phyloP scores from a whole-genome alignment of 2,113 vertebrate genomes.

The Paraplagusia blochii region DNA sequence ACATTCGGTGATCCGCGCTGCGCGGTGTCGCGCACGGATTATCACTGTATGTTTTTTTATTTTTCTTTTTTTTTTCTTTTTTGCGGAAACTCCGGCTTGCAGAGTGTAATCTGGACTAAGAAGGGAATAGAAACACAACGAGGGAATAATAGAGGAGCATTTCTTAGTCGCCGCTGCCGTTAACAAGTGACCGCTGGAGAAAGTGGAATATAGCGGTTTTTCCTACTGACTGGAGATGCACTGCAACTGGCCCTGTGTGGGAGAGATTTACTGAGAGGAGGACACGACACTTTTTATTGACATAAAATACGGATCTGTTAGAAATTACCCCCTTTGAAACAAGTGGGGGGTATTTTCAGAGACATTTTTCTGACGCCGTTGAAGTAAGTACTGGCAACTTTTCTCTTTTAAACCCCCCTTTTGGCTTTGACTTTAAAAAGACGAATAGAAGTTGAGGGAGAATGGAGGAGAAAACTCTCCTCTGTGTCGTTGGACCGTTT shows the following conservation, averaged over 20 bases:
- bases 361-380: constrained; percentile 17
- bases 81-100: constrained; percentile 31
- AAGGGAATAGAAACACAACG: constrained; percentile 50
- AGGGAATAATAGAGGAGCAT: constrained; percentile 36
- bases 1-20: constrained; percentile 48
- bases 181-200: constrained; percentile 49
- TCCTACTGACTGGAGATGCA: constrained; percentile 29
- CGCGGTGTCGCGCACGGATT: constrained; percentile 57
- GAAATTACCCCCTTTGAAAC: constrained; percentile 39
- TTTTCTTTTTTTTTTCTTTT: constrained; percentile 25
- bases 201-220: constrained; percentile 48
- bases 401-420: constrained; percentile 1
- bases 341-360: constrained; percentile 24
- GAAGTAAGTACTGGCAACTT: constrained; percentile 63
- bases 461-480: not conserved
- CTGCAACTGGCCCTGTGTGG: constrained; percentile 6
- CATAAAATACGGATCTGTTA: constrained; percentile 34
- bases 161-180: constrained; percentile 26
- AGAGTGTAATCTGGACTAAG: constrained; percentile 33
- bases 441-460: not conserved
- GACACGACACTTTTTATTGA: constrained; percentile 14
- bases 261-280: constrained; percentile 13
- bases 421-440: not conserved
- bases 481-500: constrained; percentile 9
- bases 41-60: constrained; percentile 43